These are phyloP conservation scores for Drosophila nr. perissopoda DNA, from an alignment of 2,888 invertebrate genomes.

Conservation along the genomic window DNA sequence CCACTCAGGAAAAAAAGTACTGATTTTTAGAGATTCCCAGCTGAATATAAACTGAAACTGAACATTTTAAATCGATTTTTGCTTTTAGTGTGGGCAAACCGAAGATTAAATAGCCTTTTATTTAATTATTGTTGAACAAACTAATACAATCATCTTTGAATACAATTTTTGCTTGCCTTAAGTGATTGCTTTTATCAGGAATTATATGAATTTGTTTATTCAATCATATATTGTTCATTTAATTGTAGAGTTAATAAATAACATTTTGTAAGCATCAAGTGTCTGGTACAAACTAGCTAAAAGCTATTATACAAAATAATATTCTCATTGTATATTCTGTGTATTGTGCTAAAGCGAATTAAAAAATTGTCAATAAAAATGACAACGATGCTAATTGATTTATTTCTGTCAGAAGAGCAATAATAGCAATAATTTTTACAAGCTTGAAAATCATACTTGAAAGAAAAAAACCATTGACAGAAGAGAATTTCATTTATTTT, in stretches of 20 bases:
- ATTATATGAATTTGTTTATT: not conserved
- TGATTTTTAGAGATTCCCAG: not conserved
- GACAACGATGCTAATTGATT: not conserved
- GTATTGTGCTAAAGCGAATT: not conserved
- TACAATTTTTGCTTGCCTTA: not conserved
- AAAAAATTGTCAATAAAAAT: not conserved
- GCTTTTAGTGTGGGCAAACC: not conserved
- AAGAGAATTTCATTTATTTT: not conserved
- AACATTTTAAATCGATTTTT: not conserved
- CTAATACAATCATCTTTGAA: not conserved
- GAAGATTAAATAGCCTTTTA: not conserved
- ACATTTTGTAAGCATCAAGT: not conserved
- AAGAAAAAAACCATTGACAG: not conserved
- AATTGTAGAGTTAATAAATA: not conserved
- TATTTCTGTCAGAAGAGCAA: not conserved
- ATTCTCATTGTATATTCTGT: not conserved
- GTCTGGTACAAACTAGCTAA: not conserved
- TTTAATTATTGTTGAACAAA: not conserved
- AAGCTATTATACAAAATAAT: not conserved
- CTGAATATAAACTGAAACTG: too few relatives aligned
- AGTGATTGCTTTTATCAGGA: accelerated
- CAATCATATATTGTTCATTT: not conserved
- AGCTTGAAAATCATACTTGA: not conserved
- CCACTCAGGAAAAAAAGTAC: not conserved
- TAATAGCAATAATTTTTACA: too few relatives aligned